phyloP scores from a whole-genome alignment of 2,797 vertebrate genomes.

The Rhinophrynus dorsalis region DNA sequence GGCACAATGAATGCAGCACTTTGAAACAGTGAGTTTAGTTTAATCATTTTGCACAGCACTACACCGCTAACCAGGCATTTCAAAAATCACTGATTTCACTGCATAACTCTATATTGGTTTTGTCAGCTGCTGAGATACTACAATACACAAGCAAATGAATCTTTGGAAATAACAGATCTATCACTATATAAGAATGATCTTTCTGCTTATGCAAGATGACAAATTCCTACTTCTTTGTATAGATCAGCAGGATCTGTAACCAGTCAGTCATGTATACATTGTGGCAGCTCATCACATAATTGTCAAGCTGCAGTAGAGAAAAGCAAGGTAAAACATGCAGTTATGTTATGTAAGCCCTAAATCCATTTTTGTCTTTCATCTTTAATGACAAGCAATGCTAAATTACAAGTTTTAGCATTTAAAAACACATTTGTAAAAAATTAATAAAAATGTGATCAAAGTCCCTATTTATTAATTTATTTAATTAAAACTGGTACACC shows the following conservation, averaged over 20 bases:
- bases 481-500: too few species aligned
- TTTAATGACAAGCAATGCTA: constrained; percentile 39
- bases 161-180: constrained; percentile 69
- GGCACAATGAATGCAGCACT: neutral
- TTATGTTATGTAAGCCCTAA: constrained; percentile 53
- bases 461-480: too few species aligned
- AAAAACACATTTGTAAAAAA: constrained; percentile 47
- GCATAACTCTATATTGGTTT: constrained; percentile 64
- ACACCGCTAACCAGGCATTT: constrained; percentile 53
- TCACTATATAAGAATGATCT: constrained; percentile 71
- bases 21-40: neutral
- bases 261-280: constrained; percentile 64
- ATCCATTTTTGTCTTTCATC: too few species aligned
- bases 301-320: constrained; percentile 59
- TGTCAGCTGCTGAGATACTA: constrained; percentile 59
- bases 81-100: constrained; percentile 52
- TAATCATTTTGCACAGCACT: constrained; percentile 19
- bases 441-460: neutral
- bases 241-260: constrained; percentile 67
- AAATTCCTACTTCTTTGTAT: constrained; percentile 73
- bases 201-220: constrained; percentile 70
- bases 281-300: constrained; percentile 62
- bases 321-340: constrained; percentile 60
- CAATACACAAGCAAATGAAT: constrained; percentile 67
- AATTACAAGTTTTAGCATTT: neutral